phyloP scores from a whole-genome alignment of 2,113 vertebrate species.

The Sitta europaea region DNA sequence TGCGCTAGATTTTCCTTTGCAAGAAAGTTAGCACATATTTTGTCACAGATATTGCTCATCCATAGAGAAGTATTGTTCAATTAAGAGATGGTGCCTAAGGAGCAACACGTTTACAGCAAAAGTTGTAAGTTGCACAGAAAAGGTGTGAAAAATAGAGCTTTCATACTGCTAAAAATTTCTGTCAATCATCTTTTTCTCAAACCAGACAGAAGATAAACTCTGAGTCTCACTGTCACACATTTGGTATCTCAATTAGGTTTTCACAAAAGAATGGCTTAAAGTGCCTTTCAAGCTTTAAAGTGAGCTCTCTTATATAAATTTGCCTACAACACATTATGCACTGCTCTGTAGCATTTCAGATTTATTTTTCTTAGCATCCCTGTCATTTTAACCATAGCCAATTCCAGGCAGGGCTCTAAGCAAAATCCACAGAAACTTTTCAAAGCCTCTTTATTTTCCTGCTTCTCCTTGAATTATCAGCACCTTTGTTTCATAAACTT shows the following conservation, averaged over 20 bases:
- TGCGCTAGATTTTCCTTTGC: neutral
- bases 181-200: neutral
- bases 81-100: neutral
- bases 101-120: neutral
- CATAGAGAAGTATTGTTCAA: neutral
- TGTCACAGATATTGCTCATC: neutral
- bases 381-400: neutral
- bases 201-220: neutral
- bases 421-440: neutral
- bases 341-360: neutral
- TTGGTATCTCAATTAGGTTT: neutral
- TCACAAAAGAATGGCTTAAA: neutral
- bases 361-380: neutral
- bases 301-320: neutral
- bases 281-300: neutral
- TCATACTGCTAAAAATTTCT: neutral
- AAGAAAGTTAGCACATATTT: neutral
- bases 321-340: neutral
- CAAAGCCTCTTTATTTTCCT: neutral
- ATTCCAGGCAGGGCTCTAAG: neutral
- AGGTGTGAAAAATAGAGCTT: neutral
- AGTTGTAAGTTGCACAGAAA: neutral
- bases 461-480: constrained; percentile 1
- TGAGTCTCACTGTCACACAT: neutral
- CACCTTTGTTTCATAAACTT: constrained; percentile 33